phyloP scores from a whole-genome alignment of 2,888 invertebrate genomes.

The Nemurella pictetii region DNA sequence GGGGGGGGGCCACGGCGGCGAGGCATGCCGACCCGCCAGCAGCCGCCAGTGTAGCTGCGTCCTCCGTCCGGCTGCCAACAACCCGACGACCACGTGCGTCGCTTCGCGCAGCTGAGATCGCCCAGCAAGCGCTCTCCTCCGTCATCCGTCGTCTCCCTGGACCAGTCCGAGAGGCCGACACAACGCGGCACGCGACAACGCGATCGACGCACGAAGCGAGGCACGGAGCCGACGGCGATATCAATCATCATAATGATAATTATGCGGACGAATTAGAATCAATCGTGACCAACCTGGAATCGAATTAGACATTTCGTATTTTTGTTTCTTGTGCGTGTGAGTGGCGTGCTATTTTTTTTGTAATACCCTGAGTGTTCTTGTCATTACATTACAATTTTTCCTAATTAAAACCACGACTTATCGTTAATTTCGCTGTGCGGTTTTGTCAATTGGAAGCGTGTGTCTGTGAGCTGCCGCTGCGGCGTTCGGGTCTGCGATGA shows the following conservation, averaged over 20 bases:
- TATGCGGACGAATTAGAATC: neutral
- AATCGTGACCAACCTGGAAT: neutral
- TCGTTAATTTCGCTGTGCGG: neutral
- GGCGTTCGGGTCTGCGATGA: neutral
- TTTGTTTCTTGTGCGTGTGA: neutral
- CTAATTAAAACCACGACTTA: too few species aligned
- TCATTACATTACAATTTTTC: neutral
- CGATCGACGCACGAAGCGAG: neutral
- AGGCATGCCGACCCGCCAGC: neutral
- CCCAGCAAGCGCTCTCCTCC: neutral
- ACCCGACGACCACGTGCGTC: neutral
- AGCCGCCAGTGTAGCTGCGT: constrained; percentile 4
- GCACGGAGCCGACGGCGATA: neutral
- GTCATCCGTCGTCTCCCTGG: neutral
- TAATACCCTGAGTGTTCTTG: neutral
- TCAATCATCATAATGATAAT: neutral
- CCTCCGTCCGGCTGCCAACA: neutral
- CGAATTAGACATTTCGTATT: neutral
- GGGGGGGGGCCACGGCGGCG: neutral
- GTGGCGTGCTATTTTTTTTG: too few species aligned
- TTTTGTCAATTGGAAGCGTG: neutral
- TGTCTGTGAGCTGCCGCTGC: neutral
- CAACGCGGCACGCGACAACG: neutral
- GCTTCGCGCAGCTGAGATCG: neutral
- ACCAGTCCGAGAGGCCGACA: neutral